Evolutionary conservation across 2,888 invertebrate species (phyloP).

Genomic region (Plagiodera versicolora): DNA sequence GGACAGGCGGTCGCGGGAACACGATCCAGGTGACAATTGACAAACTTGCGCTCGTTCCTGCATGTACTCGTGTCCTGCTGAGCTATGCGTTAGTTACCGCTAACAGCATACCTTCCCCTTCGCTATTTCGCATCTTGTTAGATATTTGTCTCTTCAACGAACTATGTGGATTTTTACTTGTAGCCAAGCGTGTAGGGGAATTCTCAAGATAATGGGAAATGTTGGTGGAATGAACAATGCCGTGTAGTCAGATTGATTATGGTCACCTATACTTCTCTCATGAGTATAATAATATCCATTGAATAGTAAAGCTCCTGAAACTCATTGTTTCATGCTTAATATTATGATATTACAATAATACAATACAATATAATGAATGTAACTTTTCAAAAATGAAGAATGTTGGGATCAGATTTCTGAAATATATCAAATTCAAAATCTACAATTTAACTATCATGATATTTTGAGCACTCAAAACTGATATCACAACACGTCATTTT

Average conservation of each 20-base stretch:
- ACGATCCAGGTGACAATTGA: conserved; percentile 54
- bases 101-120: conserved; percentile 50
- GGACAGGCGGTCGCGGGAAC: conserved; percentile 48
- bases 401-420: too few relatives aligned
- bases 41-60: conserved; percentile 53
- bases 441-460: too few relatives aligned
- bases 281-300: too few relatives aligned
- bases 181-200: conserved; percentile 43
- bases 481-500: too few relatives aligned
- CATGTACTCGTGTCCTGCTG: conserved; percentile 52
- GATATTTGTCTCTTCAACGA: conserved; percentile 50
- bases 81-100: conserved; percentile 52
- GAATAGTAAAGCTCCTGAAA: too few relatives aligned
- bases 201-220: conserved; percentile 52
- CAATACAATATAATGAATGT: too few relatives aligned
- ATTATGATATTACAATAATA: too few relatives aligned
- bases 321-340: too few relatives aligned
- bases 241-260: conserved; percentile 7
- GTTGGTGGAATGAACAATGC: conserved; percentile 43
- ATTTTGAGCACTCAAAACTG: too few relatives aligned
- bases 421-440: too few relatives aligned
- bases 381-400: too few relatives aligned
- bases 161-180: conserved; percentile 44
- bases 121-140: conserved; percentile 47
- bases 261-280: neutral